Evolutionary conservation across 2,797 vertebrate genomes (phyloP).

Genomic region (Mycteria americana): DNA sequence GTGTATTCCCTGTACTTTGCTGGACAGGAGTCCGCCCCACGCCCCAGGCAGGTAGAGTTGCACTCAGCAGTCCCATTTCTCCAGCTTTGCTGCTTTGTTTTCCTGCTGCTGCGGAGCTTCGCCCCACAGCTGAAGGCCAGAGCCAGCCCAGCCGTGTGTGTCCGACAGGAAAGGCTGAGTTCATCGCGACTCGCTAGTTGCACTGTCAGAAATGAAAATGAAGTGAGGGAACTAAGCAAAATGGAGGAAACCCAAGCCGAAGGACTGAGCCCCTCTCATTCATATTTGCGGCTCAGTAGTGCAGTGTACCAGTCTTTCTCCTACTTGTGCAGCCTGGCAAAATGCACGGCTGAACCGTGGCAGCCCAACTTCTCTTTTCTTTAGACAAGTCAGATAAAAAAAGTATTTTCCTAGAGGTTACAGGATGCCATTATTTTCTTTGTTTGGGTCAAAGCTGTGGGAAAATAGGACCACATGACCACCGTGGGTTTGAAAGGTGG

Average conservation of each 20-base stretch:
- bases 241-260: background rate
- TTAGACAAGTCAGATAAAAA: background rate
- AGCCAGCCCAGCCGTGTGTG: background rate
- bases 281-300: background rate
- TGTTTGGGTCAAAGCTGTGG: background rate
- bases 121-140: background rate
- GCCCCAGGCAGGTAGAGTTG: background rate
- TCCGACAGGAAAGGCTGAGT: background rate
- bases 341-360: background rate
- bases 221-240: background rate
- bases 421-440: background rate
- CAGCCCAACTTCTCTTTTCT: background rate
- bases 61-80: background rate
- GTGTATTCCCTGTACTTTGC: background rate
- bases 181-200: background rate
- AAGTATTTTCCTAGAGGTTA: background rate
- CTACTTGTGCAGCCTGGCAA: background rate
- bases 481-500: background rate
- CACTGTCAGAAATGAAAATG: background rate
- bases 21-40: accelerated
- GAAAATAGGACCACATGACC: background rate
- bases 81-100: background rate
- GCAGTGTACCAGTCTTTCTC: background rate
- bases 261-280: background rate
- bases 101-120: background rate